Evolutionary conservation across 2,888 invertebrate genomes (phyloP), one percentile per base, ranked within the genome.

Genomic region (Steinernema carpocapsae): DNA sequence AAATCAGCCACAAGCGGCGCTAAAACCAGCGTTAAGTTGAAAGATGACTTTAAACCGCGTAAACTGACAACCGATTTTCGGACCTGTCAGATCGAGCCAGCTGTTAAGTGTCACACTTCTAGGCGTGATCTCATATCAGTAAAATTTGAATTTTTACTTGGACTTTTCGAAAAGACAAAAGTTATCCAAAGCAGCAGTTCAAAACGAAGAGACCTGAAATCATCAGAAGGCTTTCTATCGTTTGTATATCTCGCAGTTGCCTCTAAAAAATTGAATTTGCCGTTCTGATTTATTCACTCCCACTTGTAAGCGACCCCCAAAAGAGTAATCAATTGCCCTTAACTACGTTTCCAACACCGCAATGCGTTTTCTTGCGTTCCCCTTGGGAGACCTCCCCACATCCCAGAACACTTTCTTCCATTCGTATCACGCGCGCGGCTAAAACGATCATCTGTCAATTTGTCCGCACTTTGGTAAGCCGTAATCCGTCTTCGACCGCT

Each of bases 281-380:
- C 24, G 22, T 24, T 24, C 22, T 56, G 56, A 56, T 56, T 56
- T 56, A 56, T 56, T 56, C 56, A 6, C 56, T 14, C 26, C 12
- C 26, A 43, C 56, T 26, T 4, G 24, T 26, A 56, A 3, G 14
- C 56, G 6, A 4, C 26, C 22, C 56, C 56, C 56, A 12, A 56
- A 26, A 56, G 56, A 26, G 56, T 56, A 26, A 56, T 56, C 56
- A 56, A 56, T 56, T 56, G 24, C n/a, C 26, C 56, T 6, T 56
- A 56, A 56, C 56, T 56, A 56, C 56, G 22, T 26, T 22, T 48
- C n/a, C 22, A 22, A 56, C 24, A 56, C n/a, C n/a, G n/a, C n/a
- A 56, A 56, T 19, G 26, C 26, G 56, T 26, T 56, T 26, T 22
- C 56, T 56, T 56, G 24, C 56, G 26, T 6, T 4, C 4, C 26